These are phyloP conservation scores for Coranthus polyacanthus DNA, from an alignment of 2,797 vertebrate species.

Conservation along the genomic window DNA sequence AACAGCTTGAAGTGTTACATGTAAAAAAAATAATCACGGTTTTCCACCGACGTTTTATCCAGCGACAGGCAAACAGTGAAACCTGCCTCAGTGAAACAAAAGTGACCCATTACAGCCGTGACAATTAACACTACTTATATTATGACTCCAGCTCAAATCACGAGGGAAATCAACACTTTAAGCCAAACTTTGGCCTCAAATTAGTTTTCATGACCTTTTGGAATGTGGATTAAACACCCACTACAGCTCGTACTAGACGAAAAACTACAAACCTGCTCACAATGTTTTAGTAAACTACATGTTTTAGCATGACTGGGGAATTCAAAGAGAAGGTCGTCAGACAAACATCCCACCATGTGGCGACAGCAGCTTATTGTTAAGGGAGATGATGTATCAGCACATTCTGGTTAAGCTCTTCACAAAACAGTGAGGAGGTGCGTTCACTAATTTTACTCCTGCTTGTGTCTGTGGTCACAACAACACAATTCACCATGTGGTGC, in stretches of 20 bases:
- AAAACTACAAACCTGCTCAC: slow-evolving; percentile 1
- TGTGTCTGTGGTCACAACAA: not conserved
- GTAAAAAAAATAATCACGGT: slow-evolving; percentile 22
- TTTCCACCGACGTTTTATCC: slow-evolving; percentile 16
- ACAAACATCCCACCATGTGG: not conserved
- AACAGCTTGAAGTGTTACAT: slow-evolving; percentile 64
- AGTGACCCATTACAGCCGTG: slow-evolving; percentile 35
- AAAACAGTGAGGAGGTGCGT: not conserved
- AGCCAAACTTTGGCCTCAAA: slow-evolving; percentile 47
- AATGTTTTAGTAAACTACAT: not conserved
- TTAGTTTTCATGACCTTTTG: slow-evolving; percentile 65
- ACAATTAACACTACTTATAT: slow-evolving; percentile 11
- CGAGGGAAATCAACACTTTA: slow-evolving; percentile 34
- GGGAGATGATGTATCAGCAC: slow-evolving; percentile 5
- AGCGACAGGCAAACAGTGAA: slow-evolving; percentile 33
- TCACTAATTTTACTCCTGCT: not conserved
- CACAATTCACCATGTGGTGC: not conserved
- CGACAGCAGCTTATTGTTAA: slow-evolving; percentile 3
- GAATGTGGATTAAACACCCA: slow-evolving; percentile 22
- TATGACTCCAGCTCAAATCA: slow-evolving; percentile 4
- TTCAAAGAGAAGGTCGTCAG: not conserved
- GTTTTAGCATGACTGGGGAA: not conserved
- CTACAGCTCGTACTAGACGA: slow-evolving; percentile 14
- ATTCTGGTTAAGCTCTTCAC: not conserved
- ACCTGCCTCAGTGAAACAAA: slow-evolving; percentile 26